Conservation (phyloP, 2,113 vertebrate genomes). For the Salvelinus sp. region DNA sequence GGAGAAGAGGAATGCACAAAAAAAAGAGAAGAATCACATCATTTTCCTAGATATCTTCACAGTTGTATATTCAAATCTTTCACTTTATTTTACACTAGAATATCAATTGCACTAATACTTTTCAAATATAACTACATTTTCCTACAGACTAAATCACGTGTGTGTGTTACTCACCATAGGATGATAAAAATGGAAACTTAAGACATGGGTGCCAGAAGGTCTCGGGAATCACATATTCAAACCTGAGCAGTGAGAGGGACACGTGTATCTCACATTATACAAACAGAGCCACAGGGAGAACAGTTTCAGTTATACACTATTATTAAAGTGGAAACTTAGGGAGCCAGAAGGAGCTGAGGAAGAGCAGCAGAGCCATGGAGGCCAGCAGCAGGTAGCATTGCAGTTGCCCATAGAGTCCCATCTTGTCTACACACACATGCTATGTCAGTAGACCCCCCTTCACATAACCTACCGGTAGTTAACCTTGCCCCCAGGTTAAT, state of each 20-base stretch:
- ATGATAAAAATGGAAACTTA: slow-evolving; percentile 1
- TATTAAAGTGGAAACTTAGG: slow-evolving; percentile 35
- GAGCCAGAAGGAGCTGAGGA: slow-evolving; percentile 38
- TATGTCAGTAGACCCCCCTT: too few species aligned
- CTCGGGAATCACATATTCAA: slow-evolving; percentile 17
- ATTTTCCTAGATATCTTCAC: background rate
- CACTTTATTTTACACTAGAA: background rate
- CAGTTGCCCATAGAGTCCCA: slow-evolving; percentile 3
- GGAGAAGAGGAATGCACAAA: background rate
- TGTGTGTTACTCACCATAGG: background rate
- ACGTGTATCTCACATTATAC: background rate
- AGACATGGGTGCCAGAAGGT: slow-evolving; percentile 35
- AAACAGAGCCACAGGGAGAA: background rate
- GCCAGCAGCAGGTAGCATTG: slow-evolving; percentile 22
- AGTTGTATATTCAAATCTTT: background rate
- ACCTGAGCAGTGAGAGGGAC: slow-evolving; percentile 22
- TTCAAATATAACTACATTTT: background rate
- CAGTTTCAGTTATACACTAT: background rate
- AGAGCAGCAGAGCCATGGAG: slow-evolving; percentile 28
- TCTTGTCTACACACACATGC: background rate
- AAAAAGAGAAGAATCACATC: background rate
- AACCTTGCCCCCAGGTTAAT: background rate
- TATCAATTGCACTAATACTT: too few species aligned
- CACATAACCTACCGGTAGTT: background rate
- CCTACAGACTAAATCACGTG: background rate